These are phyloP conservation scores for Caenorhabditis sp. DNA, from an alignment of 2,888 invertebrate species.

Conservation along the genomic window DNA sequence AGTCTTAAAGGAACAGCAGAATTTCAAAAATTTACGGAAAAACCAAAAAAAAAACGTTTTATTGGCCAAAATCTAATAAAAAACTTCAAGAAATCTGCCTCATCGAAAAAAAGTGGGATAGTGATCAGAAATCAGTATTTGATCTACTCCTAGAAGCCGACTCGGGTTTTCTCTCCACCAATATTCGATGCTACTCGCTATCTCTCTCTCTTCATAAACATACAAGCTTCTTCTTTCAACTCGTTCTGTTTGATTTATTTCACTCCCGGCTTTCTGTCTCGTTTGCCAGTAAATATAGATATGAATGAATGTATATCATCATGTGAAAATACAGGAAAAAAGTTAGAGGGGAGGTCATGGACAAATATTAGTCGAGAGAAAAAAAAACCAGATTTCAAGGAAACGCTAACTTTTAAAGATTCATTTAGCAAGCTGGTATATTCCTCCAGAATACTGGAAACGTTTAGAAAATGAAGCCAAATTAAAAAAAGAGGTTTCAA, in stretches of 20 bases:
- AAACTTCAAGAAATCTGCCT: neutral
- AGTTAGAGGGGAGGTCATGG: neutral
- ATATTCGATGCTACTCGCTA: neutral
- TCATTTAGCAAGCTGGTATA: neutral
- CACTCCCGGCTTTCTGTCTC: slow-evolving; percentile 15
- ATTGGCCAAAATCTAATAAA: neutral
- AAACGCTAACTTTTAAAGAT: neutral
- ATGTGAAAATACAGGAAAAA: neutral
- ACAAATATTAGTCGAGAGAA: neutral
- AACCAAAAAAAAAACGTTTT: too few relatives aligned
- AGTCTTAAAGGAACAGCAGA: too few relatives aligned
- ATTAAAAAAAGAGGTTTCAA: too few relatives aligned
- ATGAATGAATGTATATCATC: too few relatives aligned
- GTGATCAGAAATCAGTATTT: slow-evolving; percentile 41
- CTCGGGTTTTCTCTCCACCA: neutral
- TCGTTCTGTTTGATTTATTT: slow-evolving; percentile 38
- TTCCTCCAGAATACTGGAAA: too few relatives aligned
- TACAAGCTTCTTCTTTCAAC: slow-evolving; percentile 22
- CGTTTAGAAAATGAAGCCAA: too few relatives aligned
- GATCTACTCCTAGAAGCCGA: slow-evolving; percentile 24
- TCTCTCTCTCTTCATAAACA: slow-evolving; percentile 10
- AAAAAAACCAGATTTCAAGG: neutral
- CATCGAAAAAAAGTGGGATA: slow-evolving; percentile 19
- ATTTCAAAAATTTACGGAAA: too few relatives aligned
- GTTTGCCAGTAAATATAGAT: slow-evolving; percentile 4